A percentile compares a stretch with the other conserved stretches of the same genome.
phyloP scores from a whole-genome alignment of 2,888 invertebrate species.

The Lampropteryx suffumata region DNA sequence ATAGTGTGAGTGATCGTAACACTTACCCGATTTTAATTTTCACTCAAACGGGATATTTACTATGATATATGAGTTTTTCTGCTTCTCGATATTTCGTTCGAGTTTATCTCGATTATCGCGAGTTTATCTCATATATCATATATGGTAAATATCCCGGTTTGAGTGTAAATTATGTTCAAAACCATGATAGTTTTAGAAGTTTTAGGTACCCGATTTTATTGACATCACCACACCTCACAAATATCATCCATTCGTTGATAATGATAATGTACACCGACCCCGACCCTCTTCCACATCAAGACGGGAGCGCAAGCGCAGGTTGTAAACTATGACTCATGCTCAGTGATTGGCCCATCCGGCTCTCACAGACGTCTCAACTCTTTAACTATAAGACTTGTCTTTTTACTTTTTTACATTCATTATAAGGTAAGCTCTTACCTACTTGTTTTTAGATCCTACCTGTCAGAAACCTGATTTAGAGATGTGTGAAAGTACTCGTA shows the following conservation, averaged over 20 bases:
- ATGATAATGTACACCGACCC: constrained; percentile 34
- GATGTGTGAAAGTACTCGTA: constrained; percentile 25
- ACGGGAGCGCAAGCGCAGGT: constrained; percentile 50
- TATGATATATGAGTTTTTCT: too few species aligned
- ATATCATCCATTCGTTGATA: constrained; percentile 1
- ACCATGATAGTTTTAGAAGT: too few species aligned
- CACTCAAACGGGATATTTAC: too few species aligned
- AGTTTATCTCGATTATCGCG: too few species aligned
- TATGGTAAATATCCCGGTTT: too few species aligned
- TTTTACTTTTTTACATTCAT: constrained; percentile 37
- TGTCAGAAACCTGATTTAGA: constrained; percentile 19
- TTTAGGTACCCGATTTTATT: too few species aligned
- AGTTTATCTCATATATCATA: too few species aligned
- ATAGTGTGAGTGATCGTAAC: too few species aligned
- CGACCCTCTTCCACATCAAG: constrained; percentile 42
- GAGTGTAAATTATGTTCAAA: too few species aligned
- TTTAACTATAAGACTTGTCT: constrained; percentile 53
- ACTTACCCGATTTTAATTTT: too few species aligned
- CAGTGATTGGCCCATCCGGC: constrained; percentile 78
- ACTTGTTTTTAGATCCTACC: too few species aligned
- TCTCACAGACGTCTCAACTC: constrained; percentile 68
- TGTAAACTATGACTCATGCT: constrained; percentile 68
- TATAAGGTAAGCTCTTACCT: constrained; percentile 16
- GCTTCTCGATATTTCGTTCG: too few species aligned
- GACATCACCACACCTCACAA: background rate